Percentiles rank a stretch among this genome's conserved stretches.
Evolutionary conservation across 2,113 vertebrate species (phyloP).

Genomic region (Macrotis lagotis): DNA sequence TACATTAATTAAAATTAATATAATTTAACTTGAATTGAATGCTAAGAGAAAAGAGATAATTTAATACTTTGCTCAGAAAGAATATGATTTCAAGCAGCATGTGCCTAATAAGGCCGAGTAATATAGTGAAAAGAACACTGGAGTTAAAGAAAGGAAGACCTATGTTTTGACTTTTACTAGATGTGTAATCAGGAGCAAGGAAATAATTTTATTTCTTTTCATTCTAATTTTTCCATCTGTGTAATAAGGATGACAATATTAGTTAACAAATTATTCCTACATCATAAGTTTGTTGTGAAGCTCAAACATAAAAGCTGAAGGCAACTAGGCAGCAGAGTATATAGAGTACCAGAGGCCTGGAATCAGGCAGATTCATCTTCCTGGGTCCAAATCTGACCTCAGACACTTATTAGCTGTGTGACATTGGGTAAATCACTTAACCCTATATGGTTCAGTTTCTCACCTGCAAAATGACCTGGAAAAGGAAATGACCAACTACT

Average conservation of each 20-base stretch:
- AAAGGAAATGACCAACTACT: no score
- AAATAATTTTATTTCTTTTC: neutral
- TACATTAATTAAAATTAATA: neutral
- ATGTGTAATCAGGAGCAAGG: neutral
- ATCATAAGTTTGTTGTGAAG: neutral
- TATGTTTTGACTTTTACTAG: neutral
- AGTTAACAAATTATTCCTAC: no score
- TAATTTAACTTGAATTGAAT: neutral
- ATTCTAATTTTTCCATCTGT: neutral
- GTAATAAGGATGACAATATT: neutral
- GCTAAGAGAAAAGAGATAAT: neutral
- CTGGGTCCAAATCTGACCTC: neutral
- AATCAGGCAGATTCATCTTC: neutral
- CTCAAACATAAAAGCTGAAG: neutral
- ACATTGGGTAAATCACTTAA: neutral
- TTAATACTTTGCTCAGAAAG: neutral
- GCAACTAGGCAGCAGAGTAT: neutral
- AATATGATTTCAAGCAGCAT: neutral
- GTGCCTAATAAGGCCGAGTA: neutral
- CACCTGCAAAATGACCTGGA: neutral
- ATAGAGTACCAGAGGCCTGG: neutral
- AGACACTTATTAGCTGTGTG: neutral
- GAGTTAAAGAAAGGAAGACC: neutral
- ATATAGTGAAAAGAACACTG: neutral
- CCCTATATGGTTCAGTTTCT: neutral